phyloP scores from a whole-genome alignment of 1,140 invertebrate species.

The Andrena cerasifolii region DNA sequence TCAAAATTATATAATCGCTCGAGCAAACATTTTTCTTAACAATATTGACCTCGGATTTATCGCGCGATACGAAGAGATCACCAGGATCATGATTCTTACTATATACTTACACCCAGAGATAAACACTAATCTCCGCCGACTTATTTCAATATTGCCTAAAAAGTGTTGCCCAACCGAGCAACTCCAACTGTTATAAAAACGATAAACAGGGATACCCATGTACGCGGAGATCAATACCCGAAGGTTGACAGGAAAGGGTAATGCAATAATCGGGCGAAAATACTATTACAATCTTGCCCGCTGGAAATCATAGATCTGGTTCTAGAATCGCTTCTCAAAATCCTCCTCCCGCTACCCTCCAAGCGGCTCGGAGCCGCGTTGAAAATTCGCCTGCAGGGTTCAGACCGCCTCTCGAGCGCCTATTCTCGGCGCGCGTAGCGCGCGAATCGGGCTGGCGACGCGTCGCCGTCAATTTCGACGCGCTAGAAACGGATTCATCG shows the following conservation, averaged over 20 bases:
- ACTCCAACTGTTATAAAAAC: too few species aligned
- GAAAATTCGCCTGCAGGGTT: neutral
- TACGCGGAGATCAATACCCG: too few species aligned
- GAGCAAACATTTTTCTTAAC: neutral
- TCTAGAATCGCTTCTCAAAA: slow-evolving; percentile 1
- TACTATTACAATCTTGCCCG: neutral
- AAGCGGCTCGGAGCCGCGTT: too few species aligned
- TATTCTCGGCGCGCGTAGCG: slow-evolving; percentile 17
- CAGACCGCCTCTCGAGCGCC: neutral
- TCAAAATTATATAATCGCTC: slow-evolving; percentile 6
- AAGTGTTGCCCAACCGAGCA: neutral
- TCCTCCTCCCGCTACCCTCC: neutral
- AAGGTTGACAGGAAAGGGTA: too few species aligned
- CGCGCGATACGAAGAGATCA: neutral
- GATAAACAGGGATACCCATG: too few species aligned
- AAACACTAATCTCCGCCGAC: slow-evolving; percentile 13
- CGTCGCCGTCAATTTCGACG: slow-evolving; percentile 24
- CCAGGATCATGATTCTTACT: slow-evolving; percentile 8
- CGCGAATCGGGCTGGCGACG: neutral
- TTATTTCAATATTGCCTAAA: neutral
- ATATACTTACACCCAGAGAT: slow-evolving; percentile 15
- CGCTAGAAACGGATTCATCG: slow-evolving; percentile 25
- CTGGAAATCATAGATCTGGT: slow-evolving; percentile 7
- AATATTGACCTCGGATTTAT: slow-evolving; percentile 33
- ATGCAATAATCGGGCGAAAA: too few species aligned